A percentile compares a stretch with the other conserved stretches of the same genome.
phyloP scores from a whole-genome alignment of 2,888 invertebrate species.

The Drosophila infuscata region DNA sequence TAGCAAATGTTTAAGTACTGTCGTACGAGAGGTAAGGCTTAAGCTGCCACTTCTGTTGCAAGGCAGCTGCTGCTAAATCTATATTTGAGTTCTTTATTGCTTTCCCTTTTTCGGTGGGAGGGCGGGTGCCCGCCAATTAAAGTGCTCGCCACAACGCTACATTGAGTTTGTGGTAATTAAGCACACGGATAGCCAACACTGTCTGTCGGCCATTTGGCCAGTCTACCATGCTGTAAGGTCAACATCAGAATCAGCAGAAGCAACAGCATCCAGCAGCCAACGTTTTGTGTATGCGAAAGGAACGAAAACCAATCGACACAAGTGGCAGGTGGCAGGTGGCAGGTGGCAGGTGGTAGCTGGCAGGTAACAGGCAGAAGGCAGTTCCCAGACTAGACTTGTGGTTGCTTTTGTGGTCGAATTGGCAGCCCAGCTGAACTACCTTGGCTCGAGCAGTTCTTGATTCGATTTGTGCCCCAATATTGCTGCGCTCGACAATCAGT shows the following conservation, averaged over 20 bases:
- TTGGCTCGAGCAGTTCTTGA: slow-evolving; percentile 18
- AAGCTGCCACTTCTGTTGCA: slow-evolving; percentile 22
- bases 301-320: slow-evolving; percentile 57
- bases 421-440: slow-evolving; percentile 19
- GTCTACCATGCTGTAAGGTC: slow-evolving; percentile 42
- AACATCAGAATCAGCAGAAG: slow-evolving; percentile 24
- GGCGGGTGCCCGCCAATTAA: slow-evolving; percentile 54
- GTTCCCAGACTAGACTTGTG: slow-evolving; percentile 3
- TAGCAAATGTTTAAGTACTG: slow-evolving; percentile 15
- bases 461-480: slow-evolving; percentile 42
- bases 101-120: slow-evolving; percentile 16
- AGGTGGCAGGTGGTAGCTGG: slow-evolving; percentile 35
- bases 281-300: slow-evolving; percentile 17
- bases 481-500: slow-evolving; percentile 19
- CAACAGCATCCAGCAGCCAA: slow-evolving; percentile 4
- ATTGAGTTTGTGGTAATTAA: slow-evolving; percentile 62
- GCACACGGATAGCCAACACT: slow-evolving; percentile 26
- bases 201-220: slow-evolving; percentile 27
- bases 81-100: slow-evolving; percentile 55
- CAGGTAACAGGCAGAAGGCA: slow-evolving; percentile 24
- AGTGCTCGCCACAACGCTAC: slow-evolving; percentile 38
- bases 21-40: background rate
- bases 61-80: slow-evolving; percentile 40
- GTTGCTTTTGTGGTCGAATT: slow-evolving; percentile 35
- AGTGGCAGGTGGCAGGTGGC: slow-evolving; percentile 47